phyloP scores from a whole-genome alignment of 2,113 vertebrate species.

The Dipodomys merriami region DNA sequence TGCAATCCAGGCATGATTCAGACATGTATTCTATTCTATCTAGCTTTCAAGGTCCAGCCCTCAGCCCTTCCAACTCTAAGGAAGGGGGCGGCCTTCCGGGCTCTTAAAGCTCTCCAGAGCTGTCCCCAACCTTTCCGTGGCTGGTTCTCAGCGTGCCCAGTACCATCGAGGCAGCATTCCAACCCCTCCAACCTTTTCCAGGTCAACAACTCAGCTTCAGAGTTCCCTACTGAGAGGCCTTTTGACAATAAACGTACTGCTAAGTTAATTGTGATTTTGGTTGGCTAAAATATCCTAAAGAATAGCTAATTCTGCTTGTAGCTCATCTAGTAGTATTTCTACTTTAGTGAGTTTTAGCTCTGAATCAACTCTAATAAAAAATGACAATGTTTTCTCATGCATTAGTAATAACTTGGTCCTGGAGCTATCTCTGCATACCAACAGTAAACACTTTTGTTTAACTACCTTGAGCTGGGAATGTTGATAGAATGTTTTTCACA shows the following conservation, averaged over 20 bases:
- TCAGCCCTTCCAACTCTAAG: no score
- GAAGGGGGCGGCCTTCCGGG: no score
- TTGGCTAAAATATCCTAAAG: slow-evolving; percentile 3
- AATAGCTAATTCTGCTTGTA: neutral
- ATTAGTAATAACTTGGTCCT: neutral
- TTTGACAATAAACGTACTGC: neutral
- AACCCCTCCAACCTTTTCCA: no score
- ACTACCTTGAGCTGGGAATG: neutral
- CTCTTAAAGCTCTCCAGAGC: no score
- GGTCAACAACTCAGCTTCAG: no score
- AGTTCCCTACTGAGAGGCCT: neutral
- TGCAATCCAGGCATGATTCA: no score
- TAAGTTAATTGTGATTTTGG: neutral
- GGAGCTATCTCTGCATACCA: neutral
- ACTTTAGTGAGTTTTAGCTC: slow-evolving; percentile 41
- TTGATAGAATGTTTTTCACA: neutral
- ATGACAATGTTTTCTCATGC: neutral
- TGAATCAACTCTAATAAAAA: neutral
- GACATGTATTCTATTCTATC: no score
- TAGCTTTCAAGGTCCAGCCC: no score
- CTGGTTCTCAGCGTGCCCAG: no score
- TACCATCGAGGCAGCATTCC: no score
- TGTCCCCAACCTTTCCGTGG: no score
- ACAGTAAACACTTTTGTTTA: neutral
- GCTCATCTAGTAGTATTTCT: neutral